These are phyloP conservation scores for Anguilla anguilla DNA, from an alignment of 2,797 vertebrate genomes.

Conservation along the genomic window DNA sequence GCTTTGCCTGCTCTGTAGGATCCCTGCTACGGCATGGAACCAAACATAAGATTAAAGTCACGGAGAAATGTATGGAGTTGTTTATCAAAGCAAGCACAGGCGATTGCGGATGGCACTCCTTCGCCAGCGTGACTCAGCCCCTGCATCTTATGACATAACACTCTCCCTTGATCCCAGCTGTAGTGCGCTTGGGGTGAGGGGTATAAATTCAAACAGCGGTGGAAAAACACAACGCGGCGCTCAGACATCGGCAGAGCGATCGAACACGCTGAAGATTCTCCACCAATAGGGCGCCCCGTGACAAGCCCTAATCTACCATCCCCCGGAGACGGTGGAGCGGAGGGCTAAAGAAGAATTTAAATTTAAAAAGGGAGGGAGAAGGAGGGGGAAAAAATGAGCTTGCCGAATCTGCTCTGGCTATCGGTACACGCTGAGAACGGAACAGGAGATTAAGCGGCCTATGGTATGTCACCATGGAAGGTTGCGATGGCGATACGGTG, in stretches of 20 bases:
- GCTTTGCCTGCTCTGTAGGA: neutral
- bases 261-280: neutral
- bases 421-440: neutral
- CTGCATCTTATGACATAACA: neutral
- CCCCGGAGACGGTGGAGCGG: neutral
- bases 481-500: neutral
- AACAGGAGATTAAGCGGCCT: conserved; percentile 17
- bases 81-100: neutral
- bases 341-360: neutral
- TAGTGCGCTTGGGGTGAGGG: neutral
- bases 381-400: neutral
- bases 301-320: neutral
- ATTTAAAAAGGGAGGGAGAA: conserved; percentile 12
- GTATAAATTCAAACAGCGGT: neutral
- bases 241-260: neutral
- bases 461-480: neutral
- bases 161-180: neutral
- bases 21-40: neutral
- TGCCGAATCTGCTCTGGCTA: neutral
- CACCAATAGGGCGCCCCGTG: too few relatives aligned
- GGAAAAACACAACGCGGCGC: neutral
- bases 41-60: neutral
- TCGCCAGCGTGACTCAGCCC: neutral
- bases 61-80: neutral
- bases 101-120: neutral